phyloP scores from a whole-genome alignment of 2,888 invertebrate species.

The Brenthis hecate region DNA sequence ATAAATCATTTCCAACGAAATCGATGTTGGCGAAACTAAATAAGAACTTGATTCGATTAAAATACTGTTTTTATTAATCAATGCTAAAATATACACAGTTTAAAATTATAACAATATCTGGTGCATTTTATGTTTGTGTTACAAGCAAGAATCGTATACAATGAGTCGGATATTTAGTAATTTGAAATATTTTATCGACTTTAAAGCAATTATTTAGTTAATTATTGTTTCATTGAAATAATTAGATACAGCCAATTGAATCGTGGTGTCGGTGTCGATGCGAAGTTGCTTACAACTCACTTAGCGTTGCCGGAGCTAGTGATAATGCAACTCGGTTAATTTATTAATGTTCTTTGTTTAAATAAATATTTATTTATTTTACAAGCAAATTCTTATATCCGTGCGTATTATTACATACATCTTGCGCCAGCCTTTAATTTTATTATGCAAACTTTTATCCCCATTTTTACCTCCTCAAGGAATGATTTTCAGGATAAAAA shows the following conservation, averaged over 20 bases:
- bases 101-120: not conserved
- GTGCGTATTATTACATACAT: no score
- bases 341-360: no score
- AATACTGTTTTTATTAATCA: not conserved
- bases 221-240: slow-evolving; percentile 16
- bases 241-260: slow-evolving; percentile 18
- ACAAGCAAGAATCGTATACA: not conserved
- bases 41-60: not conserved
- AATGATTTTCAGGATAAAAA: no score
- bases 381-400: no score
- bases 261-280: slow-evolving; percentile 1
- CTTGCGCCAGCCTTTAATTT: no score
- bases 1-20: slow-evolving; percentile 1
- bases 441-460: no score
- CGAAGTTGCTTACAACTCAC: not conserved
- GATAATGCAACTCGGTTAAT: not conserved
- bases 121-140: not conserved
- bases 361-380: no score
- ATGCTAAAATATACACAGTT: slow-evolving; percentile 3
- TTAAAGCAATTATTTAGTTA: slow-evolving; percentile 9
- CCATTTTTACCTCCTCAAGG: no score
- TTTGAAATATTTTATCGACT: not conserved
- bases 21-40: not conserved
- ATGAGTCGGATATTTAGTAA: slow-evolving; percentile 9
- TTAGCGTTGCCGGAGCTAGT: not conserved